These are phyloP conservation scores for Menidia beryllina DNA, from an alignment of 2,113 vertebrate genomes.

Conservation along the genomic window DNA sequence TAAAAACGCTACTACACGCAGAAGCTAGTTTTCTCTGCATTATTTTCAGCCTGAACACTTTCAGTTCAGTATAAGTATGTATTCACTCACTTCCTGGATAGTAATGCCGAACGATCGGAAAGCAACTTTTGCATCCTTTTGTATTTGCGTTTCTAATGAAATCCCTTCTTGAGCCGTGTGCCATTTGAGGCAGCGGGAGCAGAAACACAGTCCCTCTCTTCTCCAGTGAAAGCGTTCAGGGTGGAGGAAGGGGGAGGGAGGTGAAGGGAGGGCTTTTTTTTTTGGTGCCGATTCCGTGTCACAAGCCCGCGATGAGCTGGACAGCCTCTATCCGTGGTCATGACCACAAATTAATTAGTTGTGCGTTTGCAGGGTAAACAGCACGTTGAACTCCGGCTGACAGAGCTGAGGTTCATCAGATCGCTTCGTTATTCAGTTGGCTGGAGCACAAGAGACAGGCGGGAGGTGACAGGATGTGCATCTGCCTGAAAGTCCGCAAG, in stretches of 20 bases:
- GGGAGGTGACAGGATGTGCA: conserved; percentile 40
- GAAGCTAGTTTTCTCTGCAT: too few species aligned
- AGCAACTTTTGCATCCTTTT: conserved; percentile 5
- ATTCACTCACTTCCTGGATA: too few species aligned
- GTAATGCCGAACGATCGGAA: background rate
- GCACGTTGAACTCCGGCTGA: conserved; percentile 59
- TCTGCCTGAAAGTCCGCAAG: conserved; percentile 10
- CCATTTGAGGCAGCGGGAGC: conserved; percentile 35
- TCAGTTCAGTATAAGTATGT: too few species aligned
- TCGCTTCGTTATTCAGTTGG: conserved; percentile 55
- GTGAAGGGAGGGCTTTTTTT: conserved; percentile 26
- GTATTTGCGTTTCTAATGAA: conserved; percentile 25
- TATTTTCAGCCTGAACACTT: too few species aligned
- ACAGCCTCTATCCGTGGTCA: conserved; percentile 55
- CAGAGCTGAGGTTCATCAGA: conserved; percentile 52
- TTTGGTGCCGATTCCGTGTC: conserved; percentile 64
- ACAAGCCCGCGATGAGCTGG: conserved; percentile 63
- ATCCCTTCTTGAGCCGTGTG: conserved; percentile 23
- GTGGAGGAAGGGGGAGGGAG: conserved; percentile 8
- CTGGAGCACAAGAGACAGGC: conserved; percentile 37
- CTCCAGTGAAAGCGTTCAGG: conserved; percentile 33
- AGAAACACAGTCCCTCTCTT: conserved; percentile 51
- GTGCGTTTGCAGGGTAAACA: conserved; percentile 70
- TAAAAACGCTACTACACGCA: too few species aligned
- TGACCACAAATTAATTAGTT: conserved; percentile 67